Conservation (phyloP, 1,140 invertebrate species). For the Matsumurasca onukii region DNA sequence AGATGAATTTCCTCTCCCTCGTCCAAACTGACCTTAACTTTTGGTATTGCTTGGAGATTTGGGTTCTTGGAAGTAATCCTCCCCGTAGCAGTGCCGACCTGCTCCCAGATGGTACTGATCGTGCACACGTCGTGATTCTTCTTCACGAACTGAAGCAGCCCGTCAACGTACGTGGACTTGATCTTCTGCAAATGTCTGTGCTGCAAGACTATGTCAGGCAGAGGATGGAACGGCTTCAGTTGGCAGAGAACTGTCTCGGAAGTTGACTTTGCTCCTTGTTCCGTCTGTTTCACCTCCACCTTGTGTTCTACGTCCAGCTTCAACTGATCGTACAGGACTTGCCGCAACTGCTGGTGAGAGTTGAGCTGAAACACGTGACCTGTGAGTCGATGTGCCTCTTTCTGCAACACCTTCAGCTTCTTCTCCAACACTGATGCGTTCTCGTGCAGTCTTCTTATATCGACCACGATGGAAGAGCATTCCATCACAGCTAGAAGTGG, state of each 20-base stretch:
- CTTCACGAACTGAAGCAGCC: slow-evolving; percentile 40
- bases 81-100: slow-evolving; percentile 59
- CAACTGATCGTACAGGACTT: slow-evolving; percentile 57
- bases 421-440: slow-evolving; percentile 28
- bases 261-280: slow-evolving; percentile 54
- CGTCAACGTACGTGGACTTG: slow-evolving; percentile 58
- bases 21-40: slow-evolving; percentile 49
- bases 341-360: slow-evolving; percentile 54
- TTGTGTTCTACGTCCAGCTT: slow-evolving; percentile 52
- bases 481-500: slow-evolving; percentile 53
- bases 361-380: slow-evolving; percentile 54
- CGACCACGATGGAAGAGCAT: slow-evolving; percentile 22
- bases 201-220: slow-evolving; percentile 56
- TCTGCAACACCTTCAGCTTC: slow-evolving; percentile 49
- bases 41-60: slow-evolving; percentile 61
- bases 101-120: slow-evolving; percentile 55
- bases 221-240: slow-evolving; percentile 50
- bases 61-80: slow-evolving; percentile 57
- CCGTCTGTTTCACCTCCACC: slow-evolving; percentile 51
- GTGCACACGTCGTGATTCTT: slow-evolving; percentile 47
- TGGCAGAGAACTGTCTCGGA: slow-evolving; percentile 52
- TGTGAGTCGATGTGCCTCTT: slow-evolving; percentile 49
- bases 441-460: slow-evolving; percentile 4
- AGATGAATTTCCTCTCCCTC: slow-evolving; percentile 37
- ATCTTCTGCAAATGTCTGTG: slow-evolving; percentile 56